Conservation (phyloP, 1,140 invertebrate species). For the Brachystomella parvula region DNA sequence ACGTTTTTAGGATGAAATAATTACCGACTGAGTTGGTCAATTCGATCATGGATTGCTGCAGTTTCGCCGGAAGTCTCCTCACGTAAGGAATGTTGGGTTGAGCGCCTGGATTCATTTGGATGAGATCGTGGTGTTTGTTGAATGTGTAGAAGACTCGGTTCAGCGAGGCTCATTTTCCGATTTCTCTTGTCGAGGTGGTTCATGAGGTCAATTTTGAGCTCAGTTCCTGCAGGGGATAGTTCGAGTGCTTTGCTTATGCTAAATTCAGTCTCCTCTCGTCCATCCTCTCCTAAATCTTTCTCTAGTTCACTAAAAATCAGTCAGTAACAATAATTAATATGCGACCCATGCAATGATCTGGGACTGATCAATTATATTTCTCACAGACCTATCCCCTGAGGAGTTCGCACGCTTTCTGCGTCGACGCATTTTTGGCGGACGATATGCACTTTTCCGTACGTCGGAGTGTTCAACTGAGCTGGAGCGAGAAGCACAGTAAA, state of each 20-base stretch:
- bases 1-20: background rate
- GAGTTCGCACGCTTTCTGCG: conserved; percentile 40
- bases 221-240: conserved; percentile 76
- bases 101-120: conserved; percentile 12
- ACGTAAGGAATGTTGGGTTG: conserved; percentile 32
- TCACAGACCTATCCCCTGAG: conserved; percentile 27
- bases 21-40: conserved; percentile 57
- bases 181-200: background rate
- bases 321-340: background rate
- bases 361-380: background rate
- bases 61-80: conserved; percentile 20
- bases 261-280: conserved; percentile 14
- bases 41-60: conserved; percentile 40
- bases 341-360: background rate
- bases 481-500: conserved; percentile 39
- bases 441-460: conserved; percentile 49
- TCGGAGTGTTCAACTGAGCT: conserved; percentile 47
- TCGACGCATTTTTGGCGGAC: conserved; percentile 48
- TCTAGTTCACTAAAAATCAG: conserved; percentile 28
- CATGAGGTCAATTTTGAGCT: conserved; percentile 59
- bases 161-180: background rate
- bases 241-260: conserved; percentile 52
- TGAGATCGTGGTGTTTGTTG: background rate
- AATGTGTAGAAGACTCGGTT: background rate
- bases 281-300: conserved; percentile 11